A percentile compares a stretch with the other conserved stretches of the same genome.
Evolutionary conservation across 2,888 invertebrate species (phyloP).

Genomic region (Brenthis hecate): DNA sequence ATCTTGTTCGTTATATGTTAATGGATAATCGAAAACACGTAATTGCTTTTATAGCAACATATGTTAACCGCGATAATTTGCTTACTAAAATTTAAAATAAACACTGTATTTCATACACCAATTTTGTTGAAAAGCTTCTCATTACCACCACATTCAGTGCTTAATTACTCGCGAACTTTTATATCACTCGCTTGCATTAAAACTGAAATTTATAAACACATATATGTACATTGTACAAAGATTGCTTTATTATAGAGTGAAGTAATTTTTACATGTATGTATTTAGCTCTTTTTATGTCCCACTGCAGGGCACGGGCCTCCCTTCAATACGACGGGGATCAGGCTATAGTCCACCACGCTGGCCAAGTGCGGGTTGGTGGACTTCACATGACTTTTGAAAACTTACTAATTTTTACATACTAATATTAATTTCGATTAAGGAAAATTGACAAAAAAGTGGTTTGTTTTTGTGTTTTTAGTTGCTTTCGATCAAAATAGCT

Average conservation of each 20-base stretch:
- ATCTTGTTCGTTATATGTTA: too few relatives aligned
- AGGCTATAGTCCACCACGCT: too few relatives aligned
- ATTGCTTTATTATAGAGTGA: constrained; percentile 1
- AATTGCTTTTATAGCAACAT: neutral
- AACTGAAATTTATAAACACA: constrained; percentile 2
- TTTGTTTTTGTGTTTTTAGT: too few relatives aligned
- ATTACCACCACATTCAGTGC: constrained; percentile 28
- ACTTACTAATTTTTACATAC: neutral
- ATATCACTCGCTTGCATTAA: constrained; percentile 10
- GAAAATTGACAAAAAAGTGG: too few relatives aligned
- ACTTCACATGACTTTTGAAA: too few relatives aligned
- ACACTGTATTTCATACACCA: constrained; percentile 14
- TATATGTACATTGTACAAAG: neutral
- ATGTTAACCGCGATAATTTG: constrained; percentile 1
- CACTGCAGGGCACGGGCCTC: too few relatives aligned
- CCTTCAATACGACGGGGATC: too few relatives aligned
- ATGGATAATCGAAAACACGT: neutral
- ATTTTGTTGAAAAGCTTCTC: constrained; percentile 25
- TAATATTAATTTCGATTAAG: too few relatives aligned
- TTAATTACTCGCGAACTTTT: constrained; percentile 31
- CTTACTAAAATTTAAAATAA: constrained; percentile 2
- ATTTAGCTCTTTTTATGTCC: too few relatives aligned
- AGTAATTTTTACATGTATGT: neutral
- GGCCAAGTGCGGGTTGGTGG: too few relatives aligned
- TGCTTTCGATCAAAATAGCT: too few relatives aligned